Base-by-base conservation (phyloP, 2,888 invertebrate species). In the Drosophila dives region DNA sequence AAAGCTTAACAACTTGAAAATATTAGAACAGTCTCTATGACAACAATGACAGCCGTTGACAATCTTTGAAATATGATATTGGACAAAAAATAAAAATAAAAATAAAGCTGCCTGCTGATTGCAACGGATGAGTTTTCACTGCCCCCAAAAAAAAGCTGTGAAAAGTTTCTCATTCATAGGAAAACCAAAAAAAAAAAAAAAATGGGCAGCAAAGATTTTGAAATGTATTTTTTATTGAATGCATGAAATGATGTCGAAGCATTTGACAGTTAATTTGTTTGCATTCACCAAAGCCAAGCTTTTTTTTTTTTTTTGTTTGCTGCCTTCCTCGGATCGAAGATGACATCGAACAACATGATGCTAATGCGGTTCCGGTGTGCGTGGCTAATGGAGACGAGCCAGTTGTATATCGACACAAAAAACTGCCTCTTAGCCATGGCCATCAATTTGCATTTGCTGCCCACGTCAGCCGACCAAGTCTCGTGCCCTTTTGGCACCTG, bases 361-460 rank as follows among this genome's bases (percentile, higher is more conserved):
- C 90, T 90, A 90, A 90, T 86, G 88, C 79, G 87, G 90, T 86
- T 86, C 86, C 86, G 86, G 89, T 90, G 85, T 80, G 86, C 80
- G 45, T 72, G 70, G 64, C 88, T 82, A 87, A 82, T 82, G 86
- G 70, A 71, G 76, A 66, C 61, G 70, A 60, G 55, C 64, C 59
- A 45, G 32, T 51, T 72, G 72, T 63, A 42, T 69, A 59, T 64
- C 59, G 62, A 11, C 50, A 45, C 63, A 51, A 56, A 56, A 49
- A 49, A 56, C 55, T 55, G 33, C 54, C 53, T 85, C 70, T 86
- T 74, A 72, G 89, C 72, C 79, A 76, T 66, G 88, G 84, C 80
- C 88, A 90, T 86, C 77, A 86, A 89, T 86, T 89, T 90, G 87
- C 89, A 90, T 86, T 90, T 90, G 90, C 86, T 82, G 84, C 84